Base-by-base conservation (phyloP, 2,888 invertebrate species). In the Notodonta ziczac region DNA sequence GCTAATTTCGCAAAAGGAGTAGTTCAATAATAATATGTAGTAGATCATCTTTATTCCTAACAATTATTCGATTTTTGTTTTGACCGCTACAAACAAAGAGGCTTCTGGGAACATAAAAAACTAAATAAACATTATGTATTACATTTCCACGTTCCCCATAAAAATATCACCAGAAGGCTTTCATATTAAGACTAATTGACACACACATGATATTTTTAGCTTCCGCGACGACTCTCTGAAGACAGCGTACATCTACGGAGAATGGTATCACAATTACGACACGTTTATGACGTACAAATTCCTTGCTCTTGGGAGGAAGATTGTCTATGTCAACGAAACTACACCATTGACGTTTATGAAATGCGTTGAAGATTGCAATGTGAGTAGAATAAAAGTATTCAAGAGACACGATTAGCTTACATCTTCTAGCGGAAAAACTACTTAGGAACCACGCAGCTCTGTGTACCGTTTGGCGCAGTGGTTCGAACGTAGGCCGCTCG, bases 231-330 rank as follows among this genome's bases (percentile, higher is more conserved):
- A 82, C 35, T 71, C 82, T 10, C 65, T 88, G 24, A 65, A 85
- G 72, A 84, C 80, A 9, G 81, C 78, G 10, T 87, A 82, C 59
- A n/a, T 88, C 40, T 80, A 69, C 59, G 89, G 88, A 51, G 86
- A 86, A 65, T 90, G 90, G 90, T 87, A 82, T 71, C 89, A 87
- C 67, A 89, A 87, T 71, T 90, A 88, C 61, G 88, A 88, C 61
- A 83, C 81, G 2, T 90, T 89, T 62, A 86, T 86, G 78, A 86
- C 86, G 2, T 90, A 81, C 69, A 89, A 87, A 74, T 86, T 86
- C 64, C 69, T 91, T n/a, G 71, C 70, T 24, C 66, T 76, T 50
- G 90, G 90, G 57, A 83, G 81, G 61, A 88, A 79, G 77, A 74
- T 89, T 48, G 81, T 89, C 13, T 90, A 85, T 57, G 62, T 77